Conservation (phyloP, 2,113 vertebrate genomes). For the Leptocoma aspasia region DNA sequence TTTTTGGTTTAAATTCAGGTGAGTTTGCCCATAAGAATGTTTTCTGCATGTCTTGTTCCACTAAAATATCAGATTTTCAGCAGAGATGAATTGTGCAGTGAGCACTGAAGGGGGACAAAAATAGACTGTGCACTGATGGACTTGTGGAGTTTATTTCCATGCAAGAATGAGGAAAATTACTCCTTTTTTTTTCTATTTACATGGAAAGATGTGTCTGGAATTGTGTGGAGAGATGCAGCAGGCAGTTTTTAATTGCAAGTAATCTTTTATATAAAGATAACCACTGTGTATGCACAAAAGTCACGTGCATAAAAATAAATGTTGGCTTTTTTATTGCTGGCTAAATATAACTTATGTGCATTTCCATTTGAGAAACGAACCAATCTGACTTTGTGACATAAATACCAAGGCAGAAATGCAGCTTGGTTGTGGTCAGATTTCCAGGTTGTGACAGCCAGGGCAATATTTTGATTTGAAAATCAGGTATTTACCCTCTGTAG, state of each 20-base stretch:
- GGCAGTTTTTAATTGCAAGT: background rate
- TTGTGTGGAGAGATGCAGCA: background rate
- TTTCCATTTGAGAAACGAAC: background rate
- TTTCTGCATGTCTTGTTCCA: background rate
- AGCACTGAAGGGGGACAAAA: background rate
- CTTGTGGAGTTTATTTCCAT: background rate
- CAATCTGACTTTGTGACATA: rapidly evolving
- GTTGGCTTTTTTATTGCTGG: background rate
- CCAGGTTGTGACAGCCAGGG: background rate
- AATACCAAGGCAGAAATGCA: background rate
- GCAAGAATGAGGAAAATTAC: background rate
- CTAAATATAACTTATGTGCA: background rate
- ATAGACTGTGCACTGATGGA: rapidly evolving
- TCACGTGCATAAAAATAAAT: background rate
- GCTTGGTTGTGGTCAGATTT: background rate
- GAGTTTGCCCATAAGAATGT: background rate
- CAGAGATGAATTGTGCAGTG: background rate
- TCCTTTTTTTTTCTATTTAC: background rate
- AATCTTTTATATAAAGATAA: background rate
- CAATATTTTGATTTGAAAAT: background rate
- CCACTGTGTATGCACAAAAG: background rate
- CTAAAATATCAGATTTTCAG: background rate
- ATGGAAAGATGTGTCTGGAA: background rate
- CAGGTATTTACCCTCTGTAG: background rate
- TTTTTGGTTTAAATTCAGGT: background rate